Percentiles rank a stretch among this genome's conserved stretches.
These are phyloP conservation scores for Heteropelma amictum DNA, from an alignment of 2,888 invertebrate species.

Conservation along the genomic window DNA sequence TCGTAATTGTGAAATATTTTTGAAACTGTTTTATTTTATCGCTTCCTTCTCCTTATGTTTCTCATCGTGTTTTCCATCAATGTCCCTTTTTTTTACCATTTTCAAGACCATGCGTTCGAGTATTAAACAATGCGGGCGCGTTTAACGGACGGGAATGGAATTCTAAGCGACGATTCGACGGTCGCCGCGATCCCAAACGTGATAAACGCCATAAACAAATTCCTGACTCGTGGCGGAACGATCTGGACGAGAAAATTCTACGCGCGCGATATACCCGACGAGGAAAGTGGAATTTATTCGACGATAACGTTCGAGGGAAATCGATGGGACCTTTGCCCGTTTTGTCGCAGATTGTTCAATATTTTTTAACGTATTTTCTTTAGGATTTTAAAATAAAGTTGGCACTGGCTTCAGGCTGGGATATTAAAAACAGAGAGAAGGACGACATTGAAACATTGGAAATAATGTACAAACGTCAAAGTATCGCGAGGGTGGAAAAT, in stretches of 20 bases:
- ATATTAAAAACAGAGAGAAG: no score
- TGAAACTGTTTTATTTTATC: no score
- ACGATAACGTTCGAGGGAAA: slow-evolving; percentile 39
- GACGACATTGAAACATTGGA: no score
- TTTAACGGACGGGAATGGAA: slow-evolving; percentile 34
- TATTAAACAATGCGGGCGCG: slow-evolving; percentile 17
- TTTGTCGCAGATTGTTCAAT: no score
- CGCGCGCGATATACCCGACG: slow-evolving; percentile 33
- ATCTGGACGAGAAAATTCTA: slow-evolving; percentile 39
- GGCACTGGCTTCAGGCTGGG: no score
- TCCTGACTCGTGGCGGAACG: slow-evolving; percentile 10
- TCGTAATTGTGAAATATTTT: no score
- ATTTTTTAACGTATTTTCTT: no score
- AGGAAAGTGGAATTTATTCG: slow-evolving; percentile 44
- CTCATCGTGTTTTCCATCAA: not conserved
- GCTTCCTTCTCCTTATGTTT: no score
- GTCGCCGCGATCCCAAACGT: slow-evolving; percentile 31
- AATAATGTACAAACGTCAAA: no score
- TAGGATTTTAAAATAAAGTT: no score
- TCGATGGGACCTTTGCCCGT: no score
- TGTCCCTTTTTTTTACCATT: not conserved
- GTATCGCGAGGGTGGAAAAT: no score
- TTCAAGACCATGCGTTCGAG: not conserved
- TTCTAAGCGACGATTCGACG: slow-evolving; percentile 36
- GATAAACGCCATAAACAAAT: slow-evolving; percentile 40